Base-by-base conservation (phyloP, 2,888 invertebrate genomes). In the Sipha maydis region DNA sequence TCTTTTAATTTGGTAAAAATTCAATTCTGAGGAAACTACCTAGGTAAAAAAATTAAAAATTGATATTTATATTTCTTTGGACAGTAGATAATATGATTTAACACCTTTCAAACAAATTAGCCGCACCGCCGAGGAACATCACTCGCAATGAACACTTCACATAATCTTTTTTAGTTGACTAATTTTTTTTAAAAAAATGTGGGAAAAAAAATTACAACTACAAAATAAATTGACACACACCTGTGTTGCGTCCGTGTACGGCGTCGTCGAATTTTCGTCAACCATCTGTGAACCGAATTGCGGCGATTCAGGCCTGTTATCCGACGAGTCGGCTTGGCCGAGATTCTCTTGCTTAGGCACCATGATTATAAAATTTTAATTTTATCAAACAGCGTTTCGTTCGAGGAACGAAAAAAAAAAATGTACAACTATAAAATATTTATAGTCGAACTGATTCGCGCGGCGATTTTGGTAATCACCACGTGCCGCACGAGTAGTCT, bases 181-280 rank as follows among this genome's bases (percentile, higher is more conserved):
- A 54, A 3, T 54, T 56, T 17, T 56, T 17, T 56, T 25, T 61
- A 3, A 21, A 61, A 61, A 4, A 61, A 3, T 21, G 21, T 7
- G 61, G 25, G 0, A 61, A 61, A 61, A 61, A 61, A 61, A 3
- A 21, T 25, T 21, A 25, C 3, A 8, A 14, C 8, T 3, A 9
- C 25, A 25, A 76, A 76, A 38, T 7, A 76, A 41, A 41, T 5
- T 11, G 28, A 34, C 28, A 89, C 95, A 95, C 94, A 97, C 97
- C 96, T 97, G 96, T 91, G 99, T 99, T 90, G 99, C 99, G 94
- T 99, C 99, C 92, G 98, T 97, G 93, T 99, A 99, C 89, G 99
- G 99, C 89, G 98, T 99, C 86, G 95, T 94, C 61, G 98, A 98
- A 92, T 96, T 96, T 93, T 96, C 95, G 93, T 96, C 96, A 92